These are phyloP conservation scores for Pedionomus torquatus DNA, from an alignment of 2,113 vertebrate species.

Conservation along the genomic window DNA sequence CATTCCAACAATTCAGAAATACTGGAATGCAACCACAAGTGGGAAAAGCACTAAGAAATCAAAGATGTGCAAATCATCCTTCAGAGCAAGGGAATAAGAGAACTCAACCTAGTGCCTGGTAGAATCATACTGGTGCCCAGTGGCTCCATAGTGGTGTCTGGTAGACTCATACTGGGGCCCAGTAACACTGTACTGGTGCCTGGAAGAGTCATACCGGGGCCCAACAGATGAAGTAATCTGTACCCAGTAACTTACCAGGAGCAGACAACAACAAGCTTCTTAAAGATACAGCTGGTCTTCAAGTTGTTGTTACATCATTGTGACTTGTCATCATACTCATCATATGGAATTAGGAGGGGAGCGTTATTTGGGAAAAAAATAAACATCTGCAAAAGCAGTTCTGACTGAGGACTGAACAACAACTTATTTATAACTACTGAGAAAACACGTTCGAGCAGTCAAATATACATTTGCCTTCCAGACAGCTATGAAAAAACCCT, in stretches of 20 bases:
- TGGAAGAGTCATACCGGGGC: too few relatives aligned
- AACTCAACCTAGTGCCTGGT: too few relatives aligned
- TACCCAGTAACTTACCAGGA: background rate
- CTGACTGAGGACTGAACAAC: background rate
- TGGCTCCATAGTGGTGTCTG: too few relatives aligned
- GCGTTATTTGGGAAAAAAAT: background rate
- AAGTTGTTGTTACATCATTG: background rate
- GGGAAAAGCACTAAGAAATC: background rate
- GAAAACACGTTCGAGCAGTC: background rate
- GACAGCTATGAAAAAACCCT: background rate
- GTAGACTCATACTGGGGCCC: too few relatives aligned
- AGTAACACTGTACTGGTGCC: too few relatives aligned
- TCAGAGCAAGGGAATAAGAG: background rate
- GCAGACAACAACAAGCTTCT: background rate
- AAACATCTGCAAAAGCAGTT: background rate
- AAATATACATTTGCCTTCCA: background rate
- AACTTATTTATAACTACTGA: background rate
- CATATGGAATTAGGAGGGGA: background rate
- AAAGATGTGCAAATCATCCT: background rate
- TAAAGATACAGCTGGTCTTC: background rate
- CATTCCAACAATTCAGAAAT: background rate
- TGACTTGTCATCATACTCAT: background rate
- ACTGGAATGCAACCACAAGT: background rate
- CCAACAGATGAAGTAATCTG: background rate
- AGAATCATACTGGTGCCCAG: too few relatives aligned